These are phyloP conservation scores for Toxotes lorentzi DNA, from an alignment of 2,797 vertebrate species.

Conservation along the genomic window DNA sequence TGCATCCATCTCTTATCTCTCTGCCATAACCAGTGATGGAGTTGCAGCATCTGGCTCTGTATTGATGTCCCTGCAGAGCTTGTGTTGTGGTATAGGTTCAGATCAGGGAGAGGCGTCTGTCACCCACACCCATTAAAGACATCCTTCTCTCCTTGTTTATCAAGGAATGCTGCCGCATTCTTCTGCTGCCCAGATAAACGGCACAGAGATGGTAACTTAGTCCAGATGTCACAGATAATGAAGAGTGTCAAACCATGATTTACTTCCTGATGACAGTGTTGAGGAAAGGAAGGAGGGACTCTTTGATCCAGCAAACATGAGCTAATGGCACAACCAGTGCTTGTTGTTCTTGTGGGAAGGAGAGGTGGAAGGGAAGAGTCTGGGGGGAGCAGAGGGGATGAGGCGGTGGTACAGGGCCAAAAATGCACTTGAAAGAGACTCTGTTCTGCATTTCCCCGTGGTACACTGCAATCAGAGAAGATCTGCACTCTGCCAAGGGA, in stretches of 20 bases:
- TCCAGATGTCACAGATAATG: slow-evolving; percentile 52
- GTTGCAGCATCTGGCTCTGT: slow-evolving; percentile 29
- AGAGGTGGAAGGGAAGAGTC: not conserved
- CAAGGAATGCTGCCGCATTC: not conserved
- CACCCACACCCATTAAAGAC: slow-evolving; percentile 47
- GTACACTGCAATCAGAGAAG: slow-evolving; percentile 49
- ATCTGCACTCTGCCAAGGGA: slow-evolving; percentile 53
- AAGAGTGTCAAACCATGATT: slow-evolving; percentile 53
- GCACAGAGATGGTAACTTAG: slow-evolving; percentile 36
- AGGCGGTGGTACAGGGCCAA: slow-evolving; percentile 19
- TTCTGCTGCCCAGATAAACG: not conserved
- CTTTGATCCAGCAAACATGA: slow-evolving; percentile 40
- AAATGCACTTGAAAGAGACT: slow-evolving; percentile 58
- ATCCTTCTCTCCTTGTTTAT: slow-evolving; percentile 50
- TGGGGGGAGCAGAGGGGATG: too few relatives aligned
- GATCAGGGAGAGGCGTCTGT: slow-evolving; percentile 39
- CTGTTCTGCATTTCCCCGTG: slow-evolving; percentile 14
- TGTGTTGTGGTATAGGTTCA: slow-evolving; percentile 52
- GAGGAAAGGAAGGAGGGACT: slow-evolving; percentile 6
- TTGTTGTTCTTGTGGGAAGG: slow-evolving; percentile 11
- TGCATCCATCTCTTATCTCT: slow-evolving; percentile 10
- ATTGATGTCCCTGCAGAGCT: slow-evolving; percentile 60
- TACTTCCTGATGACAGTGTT: slow-evolving; percentile 15
- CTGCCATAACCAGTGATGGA: slow-evolving; percentile 58
- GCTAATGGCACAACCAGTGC: slow-evolving; percentile 19